Conservation (phyloP, 2,113 vertebrate species). For the Gallinago jamesoni region DNA sequence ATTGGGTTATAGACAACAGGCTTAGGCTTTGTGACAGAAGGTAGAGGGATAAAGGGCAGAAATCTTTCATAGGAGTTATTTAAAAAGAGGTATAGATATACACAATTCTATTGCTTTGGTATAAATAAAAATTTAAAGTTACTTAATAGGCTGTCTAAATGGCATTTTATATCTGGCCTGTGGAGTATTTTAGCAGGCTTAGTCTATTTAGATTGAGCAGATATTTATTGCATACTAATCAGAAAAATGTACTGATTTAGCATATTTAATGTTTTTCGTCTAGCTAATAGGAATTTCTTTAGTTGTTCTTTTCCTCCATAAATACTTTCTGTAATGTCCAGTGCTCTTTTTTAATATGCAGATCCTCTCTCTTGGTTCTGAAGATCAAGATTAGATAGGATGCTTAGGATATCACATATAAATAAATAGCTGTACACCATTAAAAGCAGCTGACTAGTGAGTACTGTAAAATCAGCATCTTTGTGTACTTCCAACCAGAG, state of each 20-base stretch:
- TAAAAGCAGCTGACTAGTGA: neutral
- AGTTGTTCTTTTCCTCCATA: neutral
- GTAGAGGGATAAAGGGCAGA: neutral
- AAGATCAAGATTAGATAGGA: neutral
- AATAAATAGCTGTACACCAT: neutral
- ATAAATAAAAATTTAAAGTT: neutral
- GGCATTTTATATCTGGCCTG: neutral
- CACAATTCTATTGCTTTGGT: neutral
- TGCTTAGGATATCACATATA: neutral
- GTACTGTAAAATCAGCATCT: neutral
- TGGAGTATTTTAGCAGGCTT: neutral
- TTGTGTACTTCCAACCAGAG: neutral
- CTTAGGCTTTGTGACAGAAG: neutral
- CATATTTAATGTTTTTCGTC: neutral
- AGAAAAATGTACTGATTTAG: conserved; percentile 20
- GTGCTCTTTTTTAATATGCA: conserved; percentile 8
- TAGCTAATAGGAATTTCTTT: neutral
- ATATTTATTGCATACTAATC: neutral
- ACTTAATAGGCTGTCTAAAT: neutral
- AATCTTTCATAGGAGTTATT: neutral
- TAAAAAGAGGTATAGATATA: neutral
- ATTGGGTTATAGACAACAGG: neutral
- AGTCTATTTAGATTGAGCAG: neutral
- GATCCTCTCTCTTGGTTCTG: conserved; percentile 3
- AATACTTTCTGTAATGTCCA: neutral